Percentiles rank a stretch among this genome's conserved stretches.
phyloP scores from a whole-genome alignment of 2,113 vertebrate species.

The Rostratula benghalensis region DNA sequence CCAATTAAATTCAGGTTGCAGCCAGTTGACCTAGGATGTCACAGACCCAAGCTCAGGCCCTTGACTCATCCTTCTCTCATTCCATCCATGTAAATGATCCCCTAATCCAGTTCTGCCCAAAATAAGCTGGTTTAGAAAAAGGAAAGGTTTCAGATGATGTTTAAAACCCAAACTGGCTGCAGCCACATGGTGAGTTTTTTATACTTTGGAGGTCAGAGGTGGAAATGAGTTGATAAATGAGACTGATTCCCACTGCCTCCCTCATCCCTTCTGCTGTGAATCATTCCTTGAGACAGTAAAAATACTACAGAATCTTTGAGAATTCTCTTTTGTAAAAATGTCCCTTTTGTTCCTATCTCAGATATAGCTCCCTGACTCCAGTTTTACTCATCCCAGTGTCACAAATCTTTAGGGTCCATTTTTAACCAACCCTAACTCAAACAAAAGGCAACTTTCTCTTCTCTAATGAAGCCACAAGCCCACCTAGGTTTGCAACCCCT shows the following conservation, averaged over 20 bases:
- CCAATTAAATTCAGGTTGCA: background rate
- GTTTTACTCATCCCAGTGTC: background rate
- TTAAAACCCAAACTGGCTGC: background rate
- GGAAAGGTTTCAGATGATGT: background rate
- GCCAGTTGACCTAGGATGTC: background rate
- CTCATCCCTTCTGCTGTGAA: background rate
- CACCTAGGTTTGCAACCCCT: background rate
- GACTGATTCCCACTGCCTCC: background rate
- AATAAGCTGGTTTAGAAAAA: background rate
- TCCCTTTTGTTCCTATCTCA: background rate
- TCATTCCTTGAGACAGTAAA: background rate
- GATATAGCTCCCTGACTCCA: background rate
- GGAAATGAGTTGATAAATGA: background rate
- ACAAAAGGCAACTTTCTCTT: background rate
- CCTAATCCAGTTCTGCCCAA: background rate
- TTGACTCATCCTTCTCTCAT: background rate
- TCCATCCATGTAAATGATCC: background rate
- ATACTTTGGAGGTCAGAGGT: background rate
- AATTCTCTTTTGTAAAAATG: background rate
- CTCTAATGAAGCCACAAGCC: background rate
- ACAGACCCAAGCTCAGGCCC: background rate
- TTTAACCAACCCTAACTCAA: background rate
- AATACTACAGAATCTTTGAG: background rate
- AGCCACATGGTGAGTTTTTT: background rate
- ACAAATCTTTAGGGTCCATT: background rate